Conservation (phyloP, 2,113 vertebrate species). For the Trematocara macrostoma region DNA sequence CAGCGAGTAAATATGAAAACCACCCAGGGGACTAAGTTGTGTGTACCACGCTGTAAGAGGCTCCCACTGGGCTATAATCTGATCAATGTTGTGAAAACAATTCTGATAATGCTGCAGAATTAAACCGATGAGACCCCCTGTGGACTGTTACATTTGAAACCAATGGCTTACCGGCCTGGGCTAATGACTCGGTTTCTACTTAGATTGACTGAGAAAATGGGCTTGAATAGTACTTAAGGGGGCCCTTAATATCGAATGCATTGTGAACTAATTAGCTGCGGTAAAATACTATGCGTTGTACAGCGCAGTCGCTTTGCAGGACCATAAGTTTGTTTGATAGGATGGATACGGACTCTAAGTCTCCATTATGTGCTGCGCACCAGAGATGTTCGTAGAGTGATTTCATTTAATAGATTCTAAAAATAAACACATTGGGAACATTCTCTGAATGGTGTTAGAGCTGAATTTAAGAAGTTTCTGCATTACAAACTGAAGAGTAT, state of each 20-base stretch:
- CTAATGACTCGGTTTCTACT: conserved; percentile 71
- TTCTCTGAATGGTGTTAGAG: neutral
- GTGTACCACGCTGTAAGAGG: conserved; percentile 54
- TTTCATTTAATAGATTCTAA: neutral
- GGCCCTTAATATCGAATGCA: conserved; percentile 63
- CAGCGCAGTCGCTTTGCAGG: neutral
- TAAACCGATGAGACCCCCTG: conserved; percentile 66
- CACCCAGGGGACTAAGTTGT: conserved; percentile 43
- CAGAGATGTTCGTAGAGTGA: neutral
- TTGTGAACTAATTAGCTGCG: conserved; percentile 62
- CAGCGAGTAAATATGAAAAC: conserved; percentile 36
- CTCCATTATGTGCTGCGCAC: neutral
- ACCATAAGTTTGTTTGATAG: neutral
- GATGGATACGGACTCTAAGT: neutral
- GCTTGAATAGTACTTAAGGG: conserved; percentile 72
- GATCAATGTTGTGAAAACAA: conserved; percentile 78
- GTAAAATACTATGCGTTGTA: conserved; percentile 51
- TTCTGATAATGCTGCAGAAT: conserved; percentile 74
- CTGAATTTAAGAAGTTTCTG: neutral
- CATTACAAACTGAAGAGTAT: neutral
- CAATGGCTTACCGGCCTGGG: conserved; percentile 57
- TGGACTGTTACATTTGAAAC: conserved; percentile 69
- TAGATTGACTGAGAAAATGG: conserved; percentile 65
- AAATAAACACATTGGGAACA: neutral
- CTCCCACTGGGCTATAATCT: conserved; percentile 76